A percentile compares a stretch with the other conserved stretches of the same genome.
Evolutionary conservation across 2,797 vertebrate species (phyloP).

Genomic region (Urocyon cinereoargenteus): DNA sequence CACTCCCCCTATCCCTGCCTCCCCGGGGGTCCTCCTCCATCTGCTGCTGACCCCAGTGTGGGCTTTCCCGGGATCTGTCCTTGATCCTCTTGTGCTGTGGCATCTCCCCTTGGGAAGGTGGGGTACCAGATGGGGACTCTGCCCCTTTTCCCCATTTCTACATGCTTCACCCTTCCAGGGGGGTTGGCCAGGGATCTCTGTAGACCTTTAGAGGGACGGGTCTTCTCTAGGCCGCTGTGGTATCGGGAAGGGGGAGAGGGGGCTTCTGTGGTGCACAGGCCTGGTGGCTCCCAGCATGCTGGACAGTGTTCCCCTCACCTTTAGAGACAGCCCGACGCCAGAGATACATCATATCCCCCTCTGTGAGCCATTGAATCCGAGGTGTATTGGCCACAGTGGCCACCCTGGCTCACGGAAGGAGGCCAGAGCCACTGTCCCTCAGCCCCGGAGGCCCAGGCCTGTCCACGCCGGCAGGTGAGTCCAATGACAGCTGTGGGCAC

Average conservation of each 20-base stretch:
- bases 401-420: fast-evolving
- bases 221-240: not conserved
- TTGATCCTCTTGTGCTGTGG: not conserved
- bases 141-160: not conserved
- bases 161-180: too few relatives aligned
- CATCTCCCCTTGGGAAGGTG: not conserved
- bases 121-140: fast-evolving
- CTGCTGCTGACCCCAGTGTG: not conserved
- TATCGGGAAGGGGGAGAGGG: not conserved
- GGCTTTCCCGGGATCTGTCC: not conserved
- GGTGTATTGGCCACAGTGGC: too few relatives aligned
- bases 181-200: not conserved
- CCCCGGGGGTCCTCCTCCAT: fast-evolving
- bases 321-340: not conserved
- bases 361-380: not conserved
- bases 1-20: not conserved
- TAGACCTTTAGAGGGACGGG: not conserved
- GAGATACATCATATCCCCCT: not conserved
- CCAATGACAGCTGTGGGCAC: too few relatives aligned
- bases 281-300: not conserved
- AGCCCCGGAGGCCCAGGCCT: not conserved
- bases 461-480: not conserved
- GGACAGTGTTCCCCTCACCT: fast-evolving
- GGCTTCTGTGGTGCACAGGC: not conserved
- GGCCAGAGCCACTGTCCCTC: fast-evolving